Conservation (phyloP, 2,113 vertebrate species). For the Callipepla squamata region DNA sequence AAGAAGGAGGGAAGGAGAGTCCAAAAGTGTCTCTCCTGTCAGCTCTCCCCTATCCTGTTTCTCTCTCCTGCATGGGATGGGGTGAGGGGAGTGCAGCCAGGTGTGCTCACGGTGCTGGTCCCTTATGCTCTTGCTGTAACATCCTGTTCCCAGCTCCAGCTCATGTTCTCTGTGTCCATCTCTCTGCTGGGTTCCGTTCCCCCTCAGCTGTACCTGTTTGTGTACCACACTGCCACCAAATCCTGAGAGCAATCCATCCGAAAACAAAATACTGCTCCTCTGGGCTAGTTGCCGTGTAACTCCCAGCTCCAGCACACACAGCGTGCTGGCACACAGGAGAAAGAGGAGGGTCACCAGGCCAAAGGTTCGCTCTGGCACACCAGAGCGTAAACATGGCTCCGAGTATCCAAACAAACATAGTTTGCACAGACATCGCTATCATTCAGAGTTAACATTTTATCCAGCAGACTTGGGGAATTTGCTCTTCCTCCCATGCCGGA, state of each 20-base stretch:
- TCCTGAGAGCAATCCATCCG: neutral
- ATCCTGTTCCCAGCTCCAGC: neutral
- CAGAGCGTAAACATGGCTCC: neutral
- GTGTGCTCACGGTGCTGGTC: neutral
- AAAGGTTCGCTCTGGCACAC: conserved; percentile 24
- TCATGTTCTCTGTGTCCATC: neutral
- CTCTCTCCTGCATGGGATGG: neutral
- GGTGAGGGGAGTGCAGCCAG: neutral
- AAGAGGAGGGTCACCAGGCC: neutral
- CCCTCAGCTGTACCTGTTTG: neutral
- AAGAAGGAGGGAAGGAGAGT: neutral
- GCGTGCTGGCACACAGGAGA: rapidly evolving
- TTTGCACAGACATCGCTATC: neutral
- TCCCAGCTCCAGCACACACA: neutral
- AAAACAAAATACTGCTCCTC: conserved; percentile 3
- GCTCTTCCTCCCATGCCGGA: neutral
- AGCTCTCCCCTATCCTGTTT: neutral
- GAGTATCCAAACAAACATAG: conserved; percentile 8
- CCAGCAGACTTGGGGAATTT: neutral
- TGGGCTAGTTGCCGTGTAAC: neutral
- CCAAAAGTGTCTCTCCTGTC: neutral
- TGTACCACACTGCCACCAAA: neutral
- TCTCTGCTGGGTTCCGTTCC: neutral
- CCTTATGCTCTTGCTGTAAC: neutral
- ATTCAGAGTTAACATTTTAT: conserved; percentile 2